These are phyloP conservation scores for Isotomurus palustris DNA, from an alignment of 2,888 invertebrate species.

Conservation along the genomic window DNA sequence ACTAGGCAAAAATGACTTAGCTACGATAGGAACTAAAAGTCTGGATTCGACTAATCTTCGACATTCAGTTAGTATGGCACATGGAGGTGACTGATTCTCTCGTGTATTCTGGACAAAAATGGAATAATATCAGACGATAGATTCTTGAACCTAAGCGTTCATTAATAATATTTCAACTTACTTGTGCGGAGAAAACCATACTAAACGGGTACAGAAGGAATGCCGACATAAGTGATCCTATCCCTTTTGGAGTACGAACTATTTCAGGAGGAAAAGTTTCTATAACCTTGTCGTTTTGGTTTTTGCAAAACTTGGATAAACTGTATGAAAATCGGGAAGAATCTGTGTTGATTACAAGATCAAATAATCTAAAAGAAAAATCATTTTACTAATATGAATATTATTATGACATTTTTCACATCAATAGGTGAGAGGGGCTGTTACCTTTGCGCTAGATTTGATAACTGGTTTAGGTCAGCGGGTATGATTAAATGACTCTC, in stretches of 20 bases:
- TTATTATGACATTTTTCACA: background rate
- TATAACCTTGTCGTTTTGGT: conserved; percentile 33
- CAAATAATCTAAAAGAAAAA: conserved; percentile 35
- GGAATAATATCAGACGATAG: background rate
- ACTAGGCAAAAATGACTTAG: conserved; percentile 43
- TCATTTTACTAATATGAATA: background rate
- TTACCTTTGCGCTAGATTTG: conserved; percentile 44
- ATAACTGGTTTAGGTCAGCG: conserved; percentile 35
- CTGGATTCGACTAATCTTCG: conserved; percentile 40
- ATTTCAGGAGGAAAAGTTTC: conserved; percentile 43
- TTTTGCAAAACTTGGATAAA: conserved; percentile 39
- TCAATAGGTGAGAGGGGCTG: background rate
- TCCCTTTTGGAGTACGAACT: conserved; percentile 13
- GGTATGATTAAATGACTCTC: conserved; percentile 45
- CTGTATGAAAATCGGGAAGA: conserved; percentile 26
- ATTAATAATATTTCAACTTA: conserved; percentile 4
- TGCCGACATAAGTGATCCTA: conserved; percentile 21
- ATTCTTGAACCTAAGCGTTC: background rate
- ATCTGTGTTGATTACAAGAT: conserved; percentile 44
- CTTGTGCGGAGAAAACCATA: conserved; percentile 22
- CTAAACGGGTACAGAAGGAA: conserved; percentile 18
- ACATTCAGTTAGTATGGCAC: conserved; percentile 36
- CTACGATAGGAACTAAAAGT: conserved; percentile 41
- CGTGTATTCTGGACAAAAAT: conserved; percentile 7
- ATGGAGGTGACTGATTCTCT: conserved; percentile 27